A percentile compares a stretch with the other conserved stretches of the same genome.
phyloP scores from a whole-genome alignment of 2,113 vertebrate species.

The Mormyrus lacerda region DNA sequence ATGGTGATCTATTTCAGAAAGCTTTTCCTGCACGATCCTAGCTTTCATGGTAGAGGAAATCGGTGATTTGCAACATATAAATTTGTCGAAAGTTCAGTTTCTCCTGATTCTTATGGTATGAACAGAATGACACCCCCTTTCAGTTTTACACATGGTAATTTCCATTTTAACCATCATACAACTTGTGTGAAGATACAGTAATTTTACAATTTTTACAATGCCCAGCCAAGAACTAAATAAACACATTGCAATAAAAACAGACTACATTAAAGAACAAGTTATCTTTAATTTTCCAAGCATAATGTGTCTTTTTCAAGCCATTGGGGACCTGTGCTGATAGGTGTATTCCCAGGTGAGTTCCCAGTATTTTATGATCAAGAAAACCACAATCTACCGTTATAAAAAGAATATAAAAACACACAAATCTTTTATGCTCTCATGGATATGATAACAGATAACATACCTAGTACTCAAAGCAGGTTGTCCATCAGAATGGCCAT shows the following conservation, averaged over 20 bases:
- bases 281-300: background rate
- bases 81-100: background rate
- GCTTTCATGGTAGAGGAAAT: background rate
- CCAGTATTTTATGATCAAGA: background rate
- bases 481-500: background rate
- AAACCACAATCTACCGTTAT: background rate
- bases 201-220: background rate
- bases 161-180: background rate
- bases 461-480: background rate
- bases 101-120: background rate
- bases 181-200: background rate
- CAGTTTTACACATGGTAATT: background rate
- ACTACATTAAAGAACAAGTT: background rate
- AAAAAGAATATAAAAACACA: background rate
- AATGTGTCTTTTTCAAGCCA: background rate
- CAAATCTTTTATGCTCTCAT: background rate
- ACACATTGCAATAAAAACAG: background rate
- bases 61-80: background rate
- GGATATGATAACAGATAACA: background rate
- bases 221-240: background rate
- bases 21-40: background rate
- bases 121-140: background rate
- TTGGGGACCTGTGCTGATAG: background rate
- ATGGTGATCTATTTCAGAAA: background rate
- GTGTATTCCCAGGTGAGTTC: background rate